Conservation (phyloP, 2,113 vertebrate genomes). For the Anolis carolinensis region DNA sequence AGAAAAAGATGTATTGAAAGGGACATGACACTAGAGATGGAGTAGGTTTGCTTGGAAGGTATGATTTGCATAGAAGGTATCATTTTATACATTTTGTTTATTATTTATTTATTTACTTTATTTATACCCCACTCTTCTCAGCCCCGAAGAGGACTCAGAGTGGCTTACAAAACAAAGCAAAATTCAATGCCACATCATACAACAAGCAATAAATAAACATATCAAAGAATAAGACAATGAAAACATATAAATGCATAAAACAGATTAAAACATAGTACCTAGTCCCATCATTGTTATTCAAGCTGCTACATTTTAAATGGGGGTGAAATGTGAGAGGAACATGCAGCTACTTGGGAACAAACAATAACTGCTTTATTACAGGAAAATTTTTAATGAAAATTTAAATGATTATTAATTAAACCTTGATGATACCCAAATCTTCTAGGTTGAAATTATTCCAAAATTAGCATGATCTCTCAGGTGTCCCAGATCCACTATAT, state of each 20-base stretch:
- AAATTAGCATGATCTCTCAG: conserved; percentile 41
- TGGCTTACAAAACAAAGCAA: too few species aligned
- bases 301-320: not conserved
- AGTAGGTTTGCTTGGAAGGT: conserved; percentile 38
- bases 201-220: too few species aligned
- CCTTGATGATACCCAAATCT: conserved; percentile 15
- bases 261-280: too few species aligned
- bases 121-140: too few species aligned
- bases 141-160: too few species aligned
- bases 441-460: conserved; percentile 27
- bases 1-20: not conserved
- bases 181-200: too few species aligned
- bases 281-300: too few species aligned
- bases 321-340: conserved; percentile 32
- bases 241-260: too few species aligned
- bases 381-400: conserved; percentile 7
- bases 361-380: not conserved
- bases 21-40: not conserved
- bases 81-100: too few species aligned
- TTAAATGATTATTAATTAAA: not conserved
- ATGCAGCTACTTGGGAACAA: not conserved
- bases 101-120: too few species aligned
- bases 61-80: not conserved
- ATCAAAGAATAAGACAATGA: too few species aligned
- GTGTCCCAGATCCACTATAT: not conserved